Evolutionary conservation across 2,888 invertebrate genomes (phyloP).

Genomic region (Herminia tarsipennalis): DNA sequence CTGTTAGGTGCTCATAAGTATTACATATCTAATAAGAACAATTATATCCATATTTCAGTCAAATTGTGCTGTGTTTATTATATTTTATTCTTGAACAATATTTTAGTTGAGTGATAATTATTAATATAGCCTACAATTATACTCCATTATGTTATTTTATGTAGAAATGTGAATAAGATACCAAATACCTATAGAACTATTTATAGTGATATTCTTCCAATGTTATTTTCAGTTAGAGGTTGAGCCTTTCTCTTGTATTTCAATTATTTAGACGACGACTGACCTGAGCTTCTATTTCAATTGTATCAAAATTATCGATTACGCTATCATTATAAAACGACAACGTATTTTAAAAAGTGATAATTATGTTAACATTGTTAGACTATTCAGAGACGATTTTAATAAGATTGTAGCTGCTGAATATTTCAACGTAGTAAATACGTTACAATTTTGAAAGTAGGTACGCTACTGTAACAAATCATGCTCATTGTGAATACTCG

Average conservation of each 20-base stretch:
- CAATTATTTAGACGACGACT: too few species aligned
- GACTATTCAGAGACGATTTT: too few species aligned
- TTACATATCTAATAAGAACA: constrained; percentile 47
- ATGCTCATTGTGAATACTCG: too few species aligned
- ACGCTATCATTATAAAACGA: too few species aligned
- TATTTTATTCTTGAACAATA: constrained; percentile 63
- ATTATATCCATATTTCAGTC: constrained; percentile 59
- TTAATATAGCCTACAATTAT: constrained; percentile 45
- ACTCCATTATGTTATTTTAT: constrained; percentile 39
- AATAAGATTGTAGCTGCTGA: too few species aligned
- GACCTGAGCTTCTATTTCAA: too few species aligned
- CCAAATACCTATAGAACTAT: constrained; percentile 73
- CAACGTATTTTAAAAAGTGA: too few species aligned
- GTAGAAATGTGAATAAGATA: constrained; percentile 74
- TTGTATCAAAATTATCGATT: too few species aligned
- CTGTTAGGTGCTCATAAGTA: constrained; percentile 53
- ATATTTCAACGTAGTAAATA: too few species aligned
- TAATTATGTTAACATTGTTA: too few species aligned
- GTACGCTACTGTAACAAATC: too few species aligned
- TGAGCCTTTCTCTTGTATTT: constrained; percentile 42
- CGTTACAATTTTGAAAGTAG: too few species aligned
- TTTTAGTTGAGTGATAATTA: constrained; percentile 63
- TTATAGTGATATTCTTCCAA: constrained; percentile 55
- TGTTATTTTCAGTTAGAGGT: constrained; percentile 63
- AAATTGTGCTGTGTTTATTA: constrained; percentile 72